Evolutionary conservation across 2,113 vertebrate genomes (phyloP), one percentile per base, ranked within the genome.

Genomic region (Plestiodon gilberti): DNA sequence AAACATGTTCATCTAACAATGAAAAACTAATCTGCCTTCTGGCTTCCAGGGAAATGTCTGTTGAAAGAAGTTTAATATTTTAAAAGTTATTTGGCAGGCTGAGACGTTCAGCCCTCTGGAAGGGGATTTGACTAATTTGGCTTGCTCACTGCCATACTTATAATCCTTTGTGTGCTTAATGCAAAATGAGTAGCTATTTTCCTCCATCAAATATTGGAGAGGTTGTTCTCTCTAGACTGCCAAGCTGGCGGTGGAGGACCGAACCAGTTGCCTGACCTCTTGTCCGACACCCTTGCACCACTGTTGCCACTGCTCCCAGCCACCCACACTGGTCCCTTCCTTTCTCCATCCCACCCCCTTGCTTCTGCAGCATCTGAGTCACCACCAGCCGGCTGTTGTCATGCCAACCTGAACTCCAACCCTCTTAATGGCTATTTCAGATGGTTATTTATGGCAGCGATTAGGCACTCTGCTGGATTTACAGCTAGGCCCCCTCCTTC

Each of bases 381-480:
- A 70, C 61, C 82, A 87, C 48, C 82, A 87, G 82, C 87, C 86
- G 55, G 65, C 74, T 74, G 89, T 92, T 92, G 82, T 86, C 82
- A 90, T 92, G 81, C 82, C 89, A 92, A 92, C 89, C 77, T 85
- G 87, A 81, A 83, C 89, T 84, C 78, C n/a, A 33, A 80, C 83
- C 82, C 81, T 81, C 88, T 89, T 92, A 92, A 92, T 87, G 89
- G 91, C 89, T 89, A 86, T 89, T 89, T 87, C 89, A 92, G 89
- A 74, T 81, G 71, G 80, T 92, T 90, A 92, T 92, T 92, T 92
- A 92, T 88, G 81, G 76, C 79, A 3, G 64, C 76, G 87, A 92
- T 90, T 92, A 92, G 82, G 75, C 43, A 48, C 76, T 71, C 57
- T 7, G 80, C 82, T 73, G 77, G 88, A 92, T 92, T 92, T 92